These are phyloP conservation scores for Xerus rutilus DNA, from an alignment of 2,797 vertebrate species.

Conservation along the genomic window DNA sequence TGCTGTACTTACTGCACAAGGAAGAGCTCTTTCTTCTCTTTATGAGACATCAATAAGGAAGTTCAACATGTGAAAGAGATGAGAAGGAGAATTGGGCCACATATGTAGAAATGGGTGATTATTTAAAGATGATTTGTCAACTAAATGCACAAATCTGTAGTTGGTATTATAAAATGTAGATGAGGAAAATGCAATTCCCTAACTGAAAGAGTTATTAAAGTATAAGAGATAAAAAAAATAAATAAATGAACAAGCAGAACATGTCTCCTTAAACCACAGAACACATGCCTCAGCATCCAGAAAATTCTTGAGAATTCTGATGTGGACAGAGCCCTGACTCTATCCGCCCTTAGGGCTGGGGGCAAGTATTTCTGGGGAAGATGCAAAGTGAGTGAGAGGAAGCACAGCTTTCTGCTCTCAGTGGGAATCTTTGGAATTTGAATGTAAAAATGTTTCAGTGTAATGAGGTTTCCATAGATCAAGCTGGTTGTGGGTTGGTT, in stretches of 20 bases:
- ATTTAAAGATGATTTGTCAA: neutral
- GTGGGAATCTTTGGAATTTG: neutral
- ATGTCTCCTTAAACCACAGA: neutral
- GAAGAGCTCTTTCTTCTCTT: neutral
- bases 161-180: neutral
- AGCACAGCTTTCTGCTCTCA: neutral
- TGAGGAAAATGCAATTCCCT: neutral
- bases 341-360: neutral
- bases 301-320: neutral
- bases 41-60: neutral
- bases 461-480: neutral
- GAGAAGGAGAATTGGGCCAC: neutral
- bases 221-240: neutral
- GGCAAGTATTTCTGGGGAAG: neutral
- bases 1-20: too few species aligned
- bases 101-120: neutral
- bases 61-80: neutral
- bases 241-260: neutral
- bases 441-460: neutral
- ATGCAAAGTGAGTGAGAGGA: neutral
- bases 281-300: neutral
- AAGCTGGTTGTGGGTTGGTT: neutral
- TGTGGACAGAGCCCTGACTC: neutral
- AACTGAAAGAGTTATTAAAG: neutral
- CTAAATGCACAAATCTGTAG: neutral